A percentile compares a stretch with the other conserved stretches of the same genome.
These are phyloP conservation scores for Neoniphon sammara DNA, from an alignment of 2,797 vertebrate species.

Conservation along the genomic window DNA sequence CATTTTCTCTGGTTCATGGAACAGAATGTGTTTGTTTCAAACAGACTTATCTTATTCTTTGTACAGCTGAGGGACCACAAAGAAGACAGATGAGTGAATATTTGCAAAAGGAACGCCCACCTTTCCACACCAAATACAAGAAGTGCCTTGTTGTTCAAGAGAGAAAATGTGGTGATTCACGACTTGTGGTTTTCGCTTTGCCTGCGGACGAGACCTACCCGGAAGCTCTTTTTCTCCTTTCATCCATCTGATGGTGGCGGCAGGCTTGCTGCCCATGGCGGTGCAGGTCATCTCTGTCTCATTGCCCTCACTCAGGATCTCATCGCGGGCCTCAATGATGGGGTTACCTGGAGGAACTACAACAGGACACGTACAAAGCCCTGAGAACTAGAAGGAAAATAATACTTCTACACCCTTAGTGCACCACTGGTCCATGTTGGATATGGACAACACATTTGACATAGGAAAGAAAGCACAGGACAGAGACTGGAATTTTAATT, in stretches of 20 bases:
- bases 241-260: slow-evolving; percentile 93
- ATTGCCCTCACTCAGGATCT: slow-evolving; percentile 90
- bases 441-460: not conserved
- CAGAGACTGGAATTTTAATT: not conserved
- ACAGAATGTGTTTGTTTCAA: not conserved
- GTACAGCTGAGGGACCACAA: not conserved
- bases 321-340: slow-evolving; percentile 92
- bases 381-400: not conserved
- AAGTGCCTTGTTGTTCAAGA: not conserved
- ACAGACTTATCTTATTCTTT: not conserved
- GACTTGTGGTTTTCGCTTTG: slow-evolving; percentile 17
- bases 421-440: not conserved
- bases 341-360: slow-evolving; percentile 93
- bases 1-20: slow-evolving; percentile 12
- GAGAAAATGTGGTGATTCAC: slow-evolving; percentile 17
- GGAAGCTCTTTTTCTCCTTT: slow-evolving; percentile 92
- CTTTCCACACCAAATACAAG: not conserved
- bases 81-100: not conserved
- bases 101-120: not conserved
- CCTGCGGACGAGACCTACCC: slow-evolving; percentile 74
- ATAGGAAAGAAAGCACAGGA: not conserved
- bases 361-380: slow-evolving; percentile 42
- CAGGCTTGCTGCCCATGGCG: slow-evolving; percentile 93
- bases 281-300: slow-evolving; percentile 96
- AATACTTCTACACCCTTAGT: not conserved